phyloP scores from a whole-genome alignment of 2,113 vertebrate genomes.

The Gymnorhina tibicen region DNA sequence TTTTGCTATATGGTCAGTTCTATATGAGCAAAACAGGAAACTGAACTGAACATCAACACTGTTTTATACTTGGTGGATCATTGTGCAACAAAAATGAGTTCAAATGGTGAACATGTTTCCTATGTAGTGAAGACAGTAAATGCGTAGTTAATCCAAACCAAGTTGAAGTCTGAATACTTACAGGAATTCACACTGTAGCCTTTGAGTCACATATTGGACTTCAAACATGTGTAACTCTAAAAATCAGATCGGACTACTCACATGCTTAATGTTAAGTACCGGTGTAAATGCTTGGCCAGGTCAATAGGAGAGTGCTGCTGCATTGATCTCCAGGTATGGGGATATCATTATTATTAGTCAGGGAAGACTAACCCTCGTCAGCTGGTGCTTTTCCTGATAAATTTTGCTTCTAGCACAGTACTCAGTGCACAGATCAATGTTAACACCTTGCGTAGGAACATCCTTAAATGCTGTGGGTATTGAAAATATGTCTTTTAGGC shows the following conservation, averaged over 20 bases:
- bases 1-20: not conserved
- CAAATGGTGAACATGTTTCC: not conserved
- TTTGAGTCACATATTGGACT: not conserved
- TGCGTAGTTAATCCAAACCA: not conserved
- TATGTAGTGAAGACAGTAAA: not conserved
- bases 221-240: not conserved
- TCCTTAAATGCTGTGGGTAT: not conserved
- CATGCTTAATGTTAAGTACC: not conserved
- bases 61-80: not conserved
- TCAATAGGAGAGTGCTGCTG: not conserved
- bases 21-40: not conserved
- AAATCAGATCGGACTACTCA: not conserved
- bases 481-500: not conserved
- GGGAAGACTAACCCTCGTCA: not conserved
- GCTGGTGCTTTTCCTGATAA: conserved; percentile 3
- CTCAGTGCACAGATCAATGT: not conserved
- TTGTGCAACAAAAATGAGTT: not conserved
- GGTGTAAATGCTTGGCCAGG: not conserved
- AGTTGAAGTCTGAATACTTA: not conserved
- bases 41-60: not conserved
- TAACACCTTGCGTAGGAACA: not conserved
- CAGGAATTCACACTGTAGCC: not conserved
- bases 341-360: not conserved
- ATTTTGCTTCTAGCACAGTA: not conserved
- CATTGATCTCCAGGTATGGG: not conserved